Conservation (phyloP, 2,113 vertebrate species). For the Numenius arquata region DNA sequence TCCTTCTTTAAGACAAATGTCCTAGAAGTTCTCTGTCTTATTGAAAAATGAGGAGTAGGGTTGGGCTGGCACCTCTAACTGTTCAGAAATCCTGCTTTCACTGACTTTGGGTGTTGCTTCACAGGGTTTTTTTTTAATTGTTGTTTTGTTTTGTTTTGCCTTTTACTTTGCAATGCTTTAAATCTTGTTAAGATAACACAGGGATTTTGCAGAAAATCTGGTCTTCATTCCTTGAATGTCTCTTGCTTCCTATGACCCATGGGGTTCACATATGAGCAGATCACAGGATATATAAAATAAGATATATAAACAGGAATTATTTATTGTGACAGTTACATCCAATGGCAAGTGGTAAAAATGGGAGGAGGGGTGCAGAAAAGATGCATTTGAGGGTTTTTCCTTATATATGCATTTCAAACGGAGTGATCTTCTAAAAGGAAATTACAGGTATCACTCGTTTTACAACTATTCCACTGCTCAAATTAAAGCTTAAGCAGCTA, state of each 20-base stretch:
- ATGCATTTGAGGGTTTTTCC: neutral
- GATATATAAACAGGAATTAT: neutral
- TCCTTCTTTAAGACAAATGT: neutral
- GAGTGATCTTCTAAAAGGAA: slow-evolving; percentile 20
- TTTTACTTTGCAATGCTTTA: neutral
- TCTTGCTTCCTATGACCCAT: neutral
- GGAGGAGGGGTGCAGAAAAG: neutral
- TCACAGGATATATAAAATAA: neutral
- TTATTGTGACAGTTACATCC: neutral
- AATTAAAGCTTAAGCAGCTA: slow-evolving; percentile 67
- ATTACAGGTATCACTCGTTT: slow-evolving; percentile 63
- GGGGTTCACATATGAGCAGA: neutral
- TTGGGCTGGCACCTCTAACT: neutral
- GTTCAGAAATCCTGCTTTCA: neutral
- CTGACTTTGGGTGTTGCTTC: neutral
- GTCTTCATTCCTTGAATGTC: neutral
- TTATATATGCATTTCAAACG: neutral
- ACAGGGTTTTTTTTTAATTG: neutral
- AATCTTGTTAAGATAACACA: neutral
- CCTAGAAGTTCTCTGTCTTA: neutral
- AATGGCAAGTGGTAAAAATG: neutral
- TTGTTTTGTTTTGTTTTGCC: neutral
- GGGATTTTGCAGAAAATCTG: neutral
- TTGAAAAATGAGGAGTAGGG: neutral
- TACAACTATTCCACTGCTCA: slow-evolving; percentile 33